Conservation (phyloP, 2,113 vertebrate species). For the Clarias macrocephalus region DNA sequence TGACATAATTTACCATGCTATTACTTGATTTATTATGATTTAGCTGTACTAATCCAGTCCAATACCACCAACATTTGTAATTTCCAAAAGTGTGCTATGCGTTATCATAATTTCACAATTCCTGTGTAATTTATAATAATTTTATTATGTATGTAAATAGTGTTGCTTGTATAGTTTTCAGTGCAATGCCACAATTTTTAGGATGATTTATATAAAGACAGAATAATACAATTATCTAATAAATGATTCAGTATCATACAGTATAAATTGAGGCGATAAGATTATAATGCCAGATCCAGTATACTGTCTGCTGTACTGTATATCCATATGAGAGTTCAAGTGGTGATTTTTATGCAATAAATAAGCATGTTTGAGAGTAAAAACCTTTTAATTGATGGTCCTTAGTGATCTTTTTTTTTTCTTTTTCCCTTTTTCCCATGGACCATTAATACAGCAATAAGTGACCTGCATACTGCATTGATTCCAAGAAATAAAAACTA, state of each 20-base stretch:
- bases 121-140: no score
- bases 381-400: neutral
- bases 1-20: neutral
- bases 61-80: neutral
- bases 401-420: neutral
- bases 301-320: neutral
- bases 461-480: neutral
- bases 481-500: neutral
- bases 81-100: neutral
- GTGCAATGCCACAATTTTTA: neutral
- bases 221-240: no score
- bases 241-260: no score
- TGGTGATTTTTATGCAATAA: neutral
- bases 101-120: neutral
- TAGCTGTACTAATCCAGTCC: no score
- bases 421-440: neutral
- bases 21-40: neutral
- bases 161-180: neutral
- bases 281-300: neutral
- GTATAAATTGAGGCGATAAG: neutral
- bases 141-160: neutral
- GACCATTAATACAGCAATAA: neutral
- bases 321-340: neutral
- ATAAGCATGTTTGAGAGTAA: neutral
- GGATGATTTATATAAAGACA: neutral